Percentiles rank a stretch among this genome's conserved stretches.
Evolutionary conservation across 2,888 invertebrate genomes (phyloP).

Genomic region (Sarcophaga subvicina): DNA sequence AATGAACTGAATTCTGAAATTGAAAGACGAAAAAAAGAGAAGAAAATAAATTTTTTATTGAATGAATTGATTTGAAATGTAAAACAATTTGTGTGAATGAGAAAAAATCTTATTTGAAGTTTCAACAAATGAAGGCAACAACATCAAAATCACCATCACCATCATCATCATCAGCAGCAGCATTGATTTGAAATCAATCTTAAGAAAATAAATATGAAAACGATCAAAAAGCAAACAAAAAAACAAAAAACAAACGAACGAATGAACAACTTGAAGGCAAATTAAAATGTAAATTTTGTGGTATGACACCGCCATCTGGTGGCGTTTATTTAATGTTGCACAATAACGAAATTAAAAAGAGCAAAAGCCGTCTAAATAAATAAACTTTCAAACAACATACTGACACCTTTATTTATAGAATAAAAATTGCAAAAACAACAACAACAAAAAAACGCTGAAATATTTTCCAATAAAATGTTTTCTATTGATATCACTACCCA

Average conservation of each 20-base stretch:
- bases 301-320: conserved; percentile 66
- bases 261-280: conserved; percentile 13
- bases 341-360: conserved; percentile 5
- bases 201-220: conserved; percentile 22
- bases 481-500: conserved; percentile 4
- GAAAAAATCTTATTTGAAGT: conserved; percentile 59
- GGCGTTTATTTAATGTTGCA: conserved; percentile 55
- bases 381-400: conserved; percentile 61
- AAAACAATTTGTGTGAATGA: not conserved
- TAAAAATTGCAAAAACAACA: conserved; percentile 31
- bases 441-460: not conserved
- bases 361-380: conserved; percentile 52
- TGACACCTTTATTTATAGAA: conserved; percentile 68
- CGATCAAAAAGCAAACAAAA: conserved; percentile 4
- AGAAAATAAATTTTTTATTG: conserved; percentile 31
- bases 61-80: conserved; percentile 40
- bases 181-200: conserved; percentile 51
- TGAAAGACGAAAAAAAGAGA: conserved; percentile 26
- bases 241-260: not conserved
- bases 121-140: conserved; percentile 29
- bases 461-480: not conserved
- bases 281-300: conserved; percentile 51
- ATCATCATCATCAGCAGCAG: not conserved
- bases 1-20: conserved; percentile 13
- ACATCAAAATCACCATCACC: conserved; percentile 1